These are phyloP conservation scores for Sus cebifrons DNA, from an alignment of 2,797 vertebrate species.

Conservation along the genomic window DNA sequence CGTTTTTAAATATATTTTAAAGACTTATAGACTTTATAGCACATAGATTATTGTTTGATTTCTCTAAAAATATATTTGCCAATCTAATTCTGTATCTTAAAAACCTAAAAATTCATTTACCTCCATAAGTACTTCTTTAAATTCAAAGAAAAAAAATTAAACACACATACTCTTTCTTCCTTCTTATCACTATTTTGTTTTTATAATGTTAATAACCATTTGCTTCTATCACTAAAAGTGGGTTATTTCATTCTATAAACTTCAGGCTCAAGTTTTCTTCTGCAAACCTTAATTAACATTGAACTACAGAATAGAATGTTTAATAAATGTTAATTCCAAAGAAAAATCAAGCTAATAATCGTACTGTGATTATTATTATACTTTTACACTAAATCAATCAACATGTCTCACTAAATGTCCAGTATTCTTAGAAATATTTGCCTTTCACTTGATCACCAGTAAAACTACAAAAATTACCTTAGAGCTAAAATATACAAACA, in stretches of 20 bases:
- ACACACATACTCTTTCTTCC: background rate
- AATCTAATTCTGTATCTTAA: background rate
- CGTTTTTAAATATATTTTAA: background rate
- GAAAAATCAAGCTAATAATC: background rate
- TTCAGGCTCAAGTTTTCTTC: slow-evolving; percentile 24
- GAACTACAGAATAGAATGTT: background rate
- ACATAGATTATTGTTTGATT: background rate
- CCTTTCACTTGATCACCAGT: background rate
- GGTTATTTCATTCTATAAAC: background rate
- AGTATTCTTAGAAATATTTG: background rate
- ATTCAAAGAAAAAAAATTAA: background rate
- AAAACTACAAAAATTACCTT: background rate
- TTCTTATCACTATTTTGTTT: slow-evolving; percentile 28
- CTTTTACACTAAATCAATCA: background rate
- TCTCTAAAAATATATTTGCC: background rate
- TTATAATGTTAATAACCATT: background rate
- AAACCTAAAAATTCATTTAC: background rate
- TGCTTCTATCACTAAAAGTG: background rate
- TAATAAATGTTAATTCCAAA: slow-evolving; percentile 52
- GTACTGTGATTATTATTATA: background rate
- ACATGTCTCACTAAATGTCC: background rate
- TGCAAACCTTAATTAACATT: background rate
- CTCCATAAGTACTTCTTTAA: background rate
- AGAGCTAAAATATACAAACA: background rate
- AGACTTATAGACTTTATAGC: background rate